Percentiles rank a stretch among this genome's conserved stretches.
These are phyloP conservation scores for Morpho helenor DNA, from an alignment of 2,888 invertebrate species.

Conservation along the genomic window DNA sequence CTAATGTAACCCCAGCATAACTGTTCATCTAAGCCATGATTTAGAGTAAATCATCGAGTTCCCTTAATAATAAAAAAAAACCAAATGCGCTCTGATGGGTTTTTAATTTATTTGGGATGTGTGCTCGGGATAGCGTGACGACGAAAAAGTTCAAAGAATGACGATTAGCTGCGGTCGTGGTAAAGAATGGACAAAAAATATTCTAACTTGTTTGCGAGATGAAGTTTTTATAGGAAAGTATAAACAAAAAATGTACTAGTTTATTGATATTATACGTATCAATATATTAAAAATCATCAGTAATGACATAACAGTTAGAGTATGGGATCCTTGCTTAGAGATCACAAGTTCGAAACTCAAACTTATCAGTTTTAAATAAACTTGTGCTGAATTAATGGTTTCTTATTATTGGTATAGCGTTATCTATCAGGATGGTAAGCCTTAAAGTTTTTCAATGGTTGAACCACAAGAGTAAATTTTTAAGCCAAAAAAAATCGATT, in stretches of 20 bases:
- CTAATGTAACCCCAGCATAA: not conserved
- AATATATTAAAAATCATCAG: no score
- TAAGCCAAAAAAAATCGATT: no score
- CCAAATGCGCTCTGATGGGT: constrained; percentile 49
- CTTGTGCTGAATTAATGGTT: no score
- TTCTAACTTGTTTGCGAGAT: constrained; percentile 11
- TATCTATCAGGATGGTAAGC: no score
- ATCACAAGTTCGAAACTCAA: no score
- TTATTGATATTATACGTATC: not conserved
- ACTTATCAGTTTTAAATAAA: no score
- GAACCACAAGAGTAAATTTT: no score
- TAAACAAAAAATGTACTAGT: not conserved
- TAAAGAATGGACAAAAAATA: constrained; percentile 11
- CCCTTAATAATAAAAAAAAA: constrained; percentile 23
- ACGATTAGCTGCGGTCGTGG: constrained; percentile 38
- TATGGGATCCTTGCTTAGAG: no score
- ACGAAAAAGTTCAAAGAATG: constrained; percentile 40
- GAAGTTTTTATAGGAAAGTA: constrained; percentile 4
- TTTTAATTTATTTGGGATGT: constrained; percentile 65
- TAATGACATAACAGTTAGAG: no score
- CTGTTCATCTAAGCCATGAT: constrained; percentile 27
- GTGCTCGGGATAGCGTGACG: constrained; percentile 41
- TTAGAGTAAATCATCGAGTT: constrained; percentile 25
- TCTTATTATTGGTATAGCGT: no score
- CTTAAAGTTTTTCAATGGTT: no score